Evolutionary conservation across 2,797 vertebrate genomes (phyloP).

Genomic region (Somateria mollissima): DNA sequence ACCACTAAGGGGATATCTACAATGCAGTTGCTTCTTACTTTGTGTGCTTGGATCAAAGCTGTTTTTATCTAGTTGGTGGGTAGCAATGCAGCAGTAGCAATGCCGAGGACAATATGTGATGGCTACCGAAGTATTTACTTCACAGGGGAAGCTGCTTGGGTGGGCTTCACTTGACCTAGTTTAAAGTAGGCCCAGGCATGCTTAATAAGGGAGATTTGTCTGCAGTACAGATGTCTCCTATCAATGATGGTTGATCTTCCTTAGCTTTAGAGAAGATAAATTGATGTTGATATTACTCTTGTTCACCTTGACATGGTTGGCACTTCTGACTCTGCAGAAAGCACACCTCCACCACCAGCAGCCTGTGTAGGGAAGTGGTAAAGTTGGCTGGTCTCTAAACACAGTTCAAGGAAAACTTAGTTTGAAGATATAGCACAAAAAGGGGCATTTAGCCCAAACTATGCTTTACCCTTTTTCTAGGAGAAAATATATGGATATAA

Average conservation of each 20-base stretch:
- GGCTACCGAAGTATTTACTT: constrained; percentile 42
- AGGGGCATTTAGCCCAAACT: neutral
- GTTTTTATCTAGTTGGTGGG: constrained; percentile 45
- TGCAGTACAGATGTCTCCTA: constrained; percentile 57
- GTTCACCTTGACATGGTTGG: neutral
- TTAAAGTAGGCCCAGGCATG: constrained; percentile 21
- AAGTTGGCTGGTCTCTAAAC: neutral
- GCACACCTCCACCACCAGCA: neutral
- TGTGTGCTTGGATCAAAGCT: constrained; percentile 29
- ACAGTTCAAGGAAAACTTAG: neutral
- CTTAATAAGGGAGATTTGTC: constrained; percentile 46
- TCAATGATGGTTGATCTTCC: neutral
- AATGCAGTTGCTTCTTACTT: constrained; percentile 3
- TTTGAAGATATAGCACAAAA: neutral
- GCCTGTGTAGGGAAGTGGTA: accelerated
- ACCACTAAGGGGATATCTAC: neutral
- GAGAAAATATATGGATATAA: neutral
- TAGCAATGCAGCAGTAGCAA: neutral
- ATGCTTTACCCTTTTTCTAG: neutral
- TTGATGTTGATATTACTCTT: neutral
- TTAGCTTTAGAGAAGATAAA: neutral
- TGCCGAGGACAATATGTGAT: neutral
- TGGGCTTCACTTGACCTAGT: constrained; percentile 53
- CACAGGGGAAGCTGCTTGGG: constrained; percentile 45
- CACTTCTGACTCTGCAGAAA: neutral